These are phyloP conservation scores for Sylvilagus bachmani DNA, from an alignment of 2,113 vertebrate species.

Conservation along the genomic window DNA sequence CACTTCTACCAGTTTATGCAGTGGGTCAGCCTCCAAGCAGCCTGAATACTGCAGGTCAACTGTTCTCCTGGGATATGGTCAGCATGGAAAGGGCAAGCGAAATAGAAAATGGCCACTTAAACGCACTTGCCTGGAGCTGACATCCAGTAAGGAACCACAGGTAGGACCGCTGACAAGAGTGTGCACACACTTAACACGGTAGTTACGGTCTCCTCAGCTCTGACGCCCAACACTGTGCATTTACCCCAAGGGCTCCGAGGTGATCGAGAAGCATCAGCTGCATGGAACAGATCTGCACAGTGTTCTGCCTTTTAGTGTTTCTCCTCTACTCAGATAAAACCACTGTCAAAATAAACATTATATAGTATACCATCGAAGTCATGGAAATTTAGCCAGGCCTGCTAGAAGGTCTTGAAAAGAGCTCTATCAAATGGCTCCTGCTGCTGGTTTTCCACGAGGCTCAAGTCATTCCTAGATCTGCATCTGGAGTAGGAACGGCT, in stretches of 20 bases:
- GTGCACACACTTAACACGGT: neutral
- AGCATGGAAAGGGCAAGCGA: neutral
- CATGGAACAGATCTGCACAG: neutral
- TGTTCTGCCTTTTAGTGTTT: neutral
- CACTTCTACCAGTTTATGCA: neutral
- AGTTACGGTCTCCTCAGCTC: neutral
- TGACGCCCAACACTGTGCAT: neutral
- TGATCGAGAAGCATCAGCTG: neutral
- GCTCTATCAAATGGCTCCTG: neutral
- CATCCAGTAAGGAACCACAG: neutral
- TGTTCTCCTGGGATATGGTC: neutral
- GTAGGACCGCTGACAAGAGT: neutral
- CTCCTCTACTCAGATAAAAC: neutral
- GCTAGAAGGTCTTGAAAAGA: conserved; percentile 38
- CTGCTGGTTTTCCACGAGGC: neutral
- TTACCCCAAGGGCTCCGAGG: neutral
- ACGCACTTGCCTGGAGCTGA: neutral
- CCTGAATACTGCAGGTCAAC: neutral
- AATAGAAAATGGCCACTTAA: neutral
- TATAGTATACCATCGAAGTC: neutral
- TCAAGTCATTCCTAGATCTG: neutral
- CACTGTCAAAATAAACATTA: neutral
- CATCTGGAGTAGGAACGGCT: neutral
- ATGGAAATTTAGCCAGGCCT: conserved; percentile 2
- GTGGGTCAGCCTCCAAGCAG: neutral